Conservation (phyloP, 1,140 invertebrate species). For the Aphelenchoides avenae region DNA sequence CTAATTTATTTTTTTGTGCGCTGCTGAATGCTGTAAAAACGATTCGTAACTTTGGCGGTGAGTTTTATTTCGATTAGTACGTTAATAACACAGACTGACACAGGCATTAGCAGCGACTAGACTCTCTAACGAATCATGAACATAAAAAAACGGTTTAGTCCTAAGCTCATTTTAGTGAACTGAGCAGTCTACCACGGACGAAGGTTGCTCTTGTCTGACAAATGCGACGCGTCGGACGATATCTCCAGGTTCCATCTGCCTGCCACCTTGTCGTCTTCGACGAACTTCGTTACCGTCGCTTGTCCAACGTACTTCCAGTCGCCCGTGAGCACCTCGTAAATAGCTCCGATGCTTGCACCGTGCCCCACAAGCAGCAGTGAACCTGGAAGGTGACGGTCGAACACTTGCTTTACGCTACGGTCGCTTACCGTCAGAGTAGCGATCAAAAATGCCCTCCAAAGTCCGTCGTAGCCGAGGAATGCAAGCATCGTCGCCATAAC, state of each 20-base stretch:
- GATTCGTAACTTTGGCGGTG: no score
- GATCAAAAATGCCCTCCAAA: slow-evolving; percentile 33
- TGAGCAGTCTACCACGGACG: slow-evolving; percentile 39
- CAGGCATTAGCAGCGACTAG: no score
- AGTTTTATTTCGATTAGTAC: no score
- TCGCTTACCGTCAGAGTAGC: slow-evolving; percentile 1
- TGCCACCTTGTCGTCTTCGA: slow-evolving; percentile 22
- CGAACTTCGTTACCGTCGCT: slow-evolving; percentile 46
- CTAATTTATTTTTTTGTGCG: no score
- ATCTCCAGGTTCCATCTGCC: slow-evolving; percentile 37
- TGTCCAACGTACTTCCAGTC: slow-evolving; percentile 56
- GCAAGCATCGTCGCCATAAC: slow-evolving; percentile 52
- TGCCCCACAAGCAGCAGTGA: slow-evolving; percentile 46
- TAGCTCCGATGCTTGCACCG: slow-evolving; percentile 53
- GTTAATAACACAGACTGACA: no score
- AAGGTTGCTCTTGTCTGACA: slow-evolving; percentile 41
- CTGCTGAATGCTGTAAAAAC: no score
- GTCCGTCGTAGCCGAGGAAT: slow-evolving; percentile 40
- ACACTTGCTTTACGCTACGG: neutral
- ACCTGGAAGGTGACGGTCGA: slow-evolving; percentile 19
- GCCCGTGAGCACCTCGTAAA: slow-evolving; percentile 46
- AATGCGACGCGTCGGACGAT: slow-evolving; percentile 38
- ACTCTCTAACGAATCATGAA: no score
- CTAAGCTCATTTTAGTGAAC: no score
- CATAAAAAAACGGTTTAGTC: no score